These are phyloP conservation scores for Charina bottae DNA, from an alignment of 2,113 vertebrate species.

Conservation along the genomic window DNA sequence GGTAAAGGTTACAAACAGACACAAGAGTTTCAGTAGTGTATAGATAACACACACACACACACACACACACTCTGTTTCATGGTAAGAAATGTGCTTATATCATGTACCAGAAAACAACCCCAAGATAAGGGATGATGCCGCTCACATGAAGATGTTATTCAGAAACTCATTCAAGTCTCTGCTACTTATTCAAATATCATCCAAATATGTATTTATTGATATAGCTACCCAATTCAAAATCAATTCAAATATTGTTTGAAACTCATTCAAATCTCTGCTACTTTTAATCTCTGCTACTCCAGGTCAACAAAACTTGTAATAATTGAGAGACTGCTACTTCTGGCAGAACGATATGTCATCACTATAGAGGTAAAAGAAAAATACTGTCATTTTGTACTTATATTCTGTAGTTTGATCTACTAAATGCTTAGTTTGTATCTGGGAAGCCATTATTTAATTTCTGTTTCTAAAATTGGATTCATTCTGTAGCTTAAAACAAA, in stretches of 20 bases:
- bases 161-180: background rate
- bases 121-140: constrained; percentile 22
- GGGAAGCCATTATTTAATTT: background rate
- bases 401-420: background rate
- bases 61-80: background rate
- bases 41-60: too few species aligned
- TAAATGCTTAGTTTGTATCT: constrained; percentile 1
- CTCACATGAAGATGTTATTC: background rate
- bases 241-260: background rate
- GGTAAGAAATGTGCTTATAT: background rate
- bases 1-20: too few species aligned
- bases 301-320: constrained; percentile 98
- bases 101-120: background rate
- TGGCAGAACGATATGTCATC: constrained; percentile 97
- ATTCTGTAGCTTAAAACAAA: background rate
- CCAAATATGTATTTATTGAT: background rate
- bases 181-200: background rate
- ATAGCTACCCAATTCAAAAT: background rate
- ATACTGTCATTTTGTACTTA: background rate
- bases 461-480: background rate
- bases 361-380: constrained; percentile 90
- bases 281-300: constrained; percentile 33
- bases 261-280: constrained; percentile 34
- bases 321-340: constrained; percentile 93
- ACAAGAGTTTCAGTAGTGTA: too few species aligned